phyloP scores from a whole-genome alignment of 2,888 invertebrate species.

The Drepanosiphum platanoidis region DNA sequence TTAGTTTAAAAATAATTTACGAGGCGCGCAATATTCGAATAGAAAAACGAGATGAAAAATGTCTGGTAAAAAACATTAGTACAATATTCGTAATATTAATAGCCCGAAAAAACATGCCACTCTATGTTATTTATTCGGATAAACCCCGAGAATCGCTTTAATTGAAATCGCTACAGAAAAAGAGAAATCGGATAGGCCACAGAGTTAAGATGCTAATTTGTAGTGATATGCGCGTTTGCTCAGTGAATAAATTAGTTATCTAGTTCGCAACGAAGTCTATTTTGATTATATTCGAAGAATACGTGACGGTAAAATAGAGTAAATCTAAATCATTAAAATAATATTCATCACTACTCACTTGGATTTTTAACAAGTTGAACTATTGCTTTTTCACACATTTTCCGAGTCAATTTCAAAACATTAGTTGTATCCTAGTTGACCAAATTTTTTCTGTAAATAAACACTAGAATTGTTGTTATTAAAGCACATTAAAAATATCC shows the following conservation, averaged over 20 bases:
- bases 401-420: too few species aligned
- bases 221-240: constrained; percentile 26
- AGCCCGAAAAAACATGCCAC: not conserved
- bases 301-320: too few species aligned
- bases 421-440: too few species aligned
- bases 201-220: not conserved
- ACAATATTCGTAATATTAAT: not conserved
- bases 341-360: too few species aligned
- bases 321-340: too few species aligned
- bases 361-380: too few species aligned
- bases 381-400: too few species aligned
- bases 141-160: not conserved
- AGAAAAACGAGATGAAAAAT: not conserved
- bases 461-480: too few species aligned
- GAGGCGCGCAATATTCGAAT: not conserved
- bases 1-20: not conserved
- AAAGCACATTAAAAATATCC: too few species aligned
- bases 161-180: not conserved
- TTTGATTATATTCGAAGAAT: too few species aligned
- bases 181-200: constrained; percentile 2
- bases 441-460: too few species aligned
- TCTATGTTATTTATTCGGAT: not conserved
- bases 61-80: not conserved
- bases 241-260: constrained; percentile 18
- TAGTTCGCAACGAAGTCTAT: too few species aligned